These are phyloP conservation scores for Lasioglossum marginatum DNA, from an alignment of 2,888 invertebrate species.

Conservation along the genomic window DNA sequence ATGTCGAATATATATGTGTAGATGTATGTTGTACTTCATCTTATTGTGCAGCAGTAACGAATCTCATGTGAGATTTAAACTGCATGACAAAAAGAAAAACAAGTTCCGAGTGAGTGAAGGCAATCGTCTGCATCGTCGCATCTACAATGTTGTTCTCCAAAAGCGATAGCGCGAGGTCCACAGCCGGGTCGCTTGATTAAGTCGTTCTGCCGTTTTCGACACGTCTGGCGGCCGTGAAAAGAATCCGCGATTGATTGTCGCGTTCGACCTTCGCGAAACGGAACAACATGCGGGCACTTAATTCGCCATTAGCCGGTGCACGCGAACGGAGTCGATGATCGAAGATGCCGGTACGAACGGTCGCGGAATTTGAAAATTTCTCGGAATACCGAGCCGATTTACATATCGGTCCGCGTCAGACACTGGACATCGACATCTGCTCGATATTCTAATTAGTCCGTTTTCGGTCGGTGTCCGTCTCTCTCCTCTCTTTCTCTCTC, in stretches of 20 bases:
- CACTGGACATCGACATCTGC: too few species aligned
- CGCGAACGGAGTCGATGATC: background rate
- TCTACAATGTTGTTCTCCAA: background rate
- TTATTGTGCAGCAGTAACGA: background rate
- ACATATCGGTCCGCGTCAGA: background rate
- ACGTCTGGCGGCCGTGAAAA: background rate
- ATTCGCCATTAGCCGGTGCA: background rate
- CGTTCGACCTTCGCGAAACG: background rate
- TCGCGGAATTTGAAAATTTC: background rate
- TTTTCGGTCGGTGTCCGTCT: background rate
- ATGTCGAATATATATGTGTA: too few species aligned
- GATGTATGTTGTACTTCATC: background rate
- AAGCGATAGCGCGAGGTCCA: background rate
- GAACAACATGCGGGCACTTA: conserved; percentile 36
- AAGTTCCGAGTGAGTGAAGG: background rate
- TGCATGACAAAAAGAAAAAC: background rate
- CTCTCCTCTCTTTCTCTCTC: background rate
- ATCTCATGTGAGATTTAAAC: background rate
- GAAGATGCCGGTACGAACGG: background rate
- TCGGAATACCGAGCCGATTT: background rate
- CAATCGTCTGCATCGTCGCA: too few species aligned
- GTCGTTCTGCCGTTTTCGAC: background rate
- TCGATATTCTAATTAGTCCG: conserved; percentile 10
- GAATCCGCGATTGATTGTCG: background rate
- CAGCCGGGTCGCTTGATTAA: background rate